Percentiles rank a stretch among this genome's conserved stretches.
Evolutionary conservation across 2,888 invertebrate genomes (phyloP).

Genomic region (Ophion obscuratus): DNA sequence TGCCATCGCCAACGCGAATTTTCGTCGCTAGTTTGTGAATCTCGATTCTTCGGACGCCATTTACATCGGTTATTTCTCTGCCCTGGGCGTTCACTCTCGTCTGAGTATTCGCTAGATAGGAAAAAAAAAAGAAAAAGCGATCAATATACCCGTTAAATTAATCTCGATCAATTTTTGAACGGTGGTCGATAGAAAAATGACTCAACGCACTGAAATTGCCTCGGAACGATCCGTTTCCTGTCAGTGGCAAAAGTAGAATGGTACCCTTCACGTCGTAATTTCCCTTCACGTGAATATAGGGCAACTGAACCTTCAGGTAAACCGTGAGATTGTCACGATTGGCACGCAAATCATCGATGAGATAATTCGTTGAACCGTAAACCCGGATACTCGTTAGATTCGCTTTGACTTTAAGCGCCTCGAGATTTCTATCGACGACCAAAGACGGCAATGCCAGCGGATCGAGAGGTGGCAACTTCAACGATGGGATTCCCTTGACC

Average conservation of each 20-base stretch:
- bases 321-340: conserved; percentile 84
- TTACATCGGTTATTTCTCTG: conserved; percentile 85
- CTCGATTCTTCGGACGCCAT: conserved; percentile 87
- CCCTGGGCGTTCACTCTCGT: conserved; percentile 86
- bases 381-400: conserved; percentile 88
- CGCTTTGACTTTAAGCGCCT: conserved; percentile 89
- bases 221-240: conserved; percentile 85
- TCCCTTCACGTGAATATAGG: conserved; percentile 84
- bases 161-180: background rate
- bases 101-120: conserved; percentile 86
- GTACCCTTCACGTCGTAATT: conserved; percentile 86
- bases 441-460: conserved; percentile 90
- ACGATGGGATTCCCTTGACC: conserved; percentile 88
- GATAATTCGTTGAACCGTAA: conserved; percentile 88
- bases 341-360: conserved; percentile 85
- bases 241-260: conserved; percentile 84
- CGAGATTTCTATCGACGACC: conserved; percentile 89
- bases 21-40: conserved; percentile 87
- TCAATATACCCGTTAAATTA: background rate
- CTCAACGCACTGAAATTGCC: conserved; percentile 86
- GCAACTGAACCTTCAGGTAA: conserved; percentile 84
- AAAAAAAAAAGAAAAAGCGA: conserved; percentile 50
- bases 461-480: conserved; percentile 89
- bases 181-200: background rate
- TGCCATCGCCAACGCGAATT: conserved; percentile 87